Conservation (phyloP, 64 coral and sea anemone species). For the Hydrozoanthus tunicans region DNA sequence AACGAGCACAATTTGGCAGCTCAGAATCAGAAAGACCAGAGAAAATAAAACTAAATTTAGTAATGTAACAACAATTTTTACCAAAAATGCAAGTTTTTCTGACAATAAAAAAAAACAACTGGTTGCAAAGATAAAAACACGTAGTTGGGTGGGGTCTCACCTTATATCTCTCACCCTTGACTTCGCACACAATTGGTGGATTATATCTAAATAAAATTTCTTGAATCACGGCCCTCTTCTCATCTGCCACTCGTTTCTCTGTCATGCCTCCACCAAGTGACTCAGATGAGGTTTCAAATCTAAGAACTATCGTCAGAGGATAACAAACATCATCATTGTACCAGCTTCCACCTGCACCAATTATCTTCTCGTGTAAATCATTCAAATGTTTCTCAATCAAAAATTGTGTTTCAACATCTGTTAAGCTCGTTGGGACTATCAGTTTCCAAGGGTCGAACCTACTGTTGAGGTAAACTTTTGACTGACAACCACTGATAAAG, state of each 20-base stretch:
- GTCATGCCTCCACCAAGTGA: neutral
- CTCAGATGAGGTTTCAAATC: neutral
- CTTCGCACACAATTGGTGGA: constrained; percentile 44
- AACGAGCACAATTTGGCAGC: too few species aligned
- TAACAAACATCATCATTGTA: constrained; percentile 40
- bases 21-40: too few species aligned
- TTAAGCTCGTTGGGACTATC: constrained; percentile 19
- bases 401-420: constrained; percentile 44
- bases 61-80: too few species aligned
- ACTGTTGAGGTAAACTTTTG: neutral
- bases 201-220: constrained; percentile 17
- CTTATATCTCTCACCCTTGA: constrained; percentile 23
- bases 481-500: constrained; percentile 41
- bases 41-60: too few species aligned
- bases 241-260: constrained; percentile 38
- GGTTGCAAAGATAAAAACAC: neutral
- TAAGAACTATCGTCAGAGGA: constrained; percentile 27
- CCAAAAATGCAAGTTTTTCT: neutral
- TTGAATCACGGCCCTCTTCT: constrained; percentile 36
- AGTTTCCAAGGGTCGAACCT: constrained; percentile 10
- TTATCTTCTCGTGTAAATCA: constrained; percentile 13
- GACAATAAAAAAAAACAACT: neutral
- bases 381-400: constrained; percentile 46
- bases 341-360: neutral
- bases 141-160: neutral